Evolutionary conservation across 2,888 invertebrate species (phyloP).

Genomic region (Creontiades dilutus): DNA sequence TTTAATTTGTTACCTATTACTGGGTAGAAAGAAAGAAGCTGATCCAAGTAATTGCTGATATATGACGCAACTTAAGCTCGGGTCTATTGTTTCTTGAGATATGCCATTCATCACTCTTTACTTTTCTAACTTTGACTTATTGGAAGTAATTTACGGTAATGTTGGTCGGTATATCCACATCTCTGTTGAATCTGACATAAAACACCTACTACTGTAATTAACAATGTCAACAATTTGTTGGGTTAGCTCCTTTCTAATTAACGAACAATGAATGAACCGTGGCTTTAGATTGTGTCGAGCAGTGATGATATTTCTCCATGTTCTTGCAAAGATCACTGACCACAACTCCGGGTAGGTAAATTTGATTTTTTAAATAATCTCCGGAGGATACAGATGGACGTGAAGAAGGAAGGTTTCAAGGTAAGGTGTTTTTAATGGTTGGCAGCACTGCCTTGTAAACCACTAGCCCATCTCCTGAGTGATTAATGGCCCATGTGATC

Average conservation of each 20-base stretch:
- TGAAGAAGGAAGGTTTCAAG: too few species aligned
- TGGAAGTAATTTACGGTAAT: too few species aligned
- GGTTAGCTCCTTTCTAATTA: constrained; percentile 9
- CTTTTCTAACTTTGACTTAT: too few species aligned
- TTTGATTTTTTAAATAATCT: not conserved
- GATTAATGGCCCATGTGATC: too few species aligned
- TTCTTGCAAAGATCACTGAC: not conserved
- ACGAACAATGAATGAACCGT: constrained; percentile 32
- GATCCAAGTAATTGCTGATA: not conserved
- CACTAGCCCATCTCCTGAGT: too few species aligned
- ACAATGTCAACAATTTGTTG: not conserved
- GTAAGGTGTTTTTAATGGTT: too few species aligned
- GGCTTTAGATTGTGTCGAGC: not conserved
- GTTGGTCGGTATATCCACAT: too few species aligned
- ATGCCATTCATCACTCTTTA: not conserved
- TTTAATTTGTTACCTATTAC: constrained; percentile 7
- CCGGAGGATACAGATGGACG: too few species aligned
- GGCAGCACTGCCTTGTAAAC: too few species aligned
- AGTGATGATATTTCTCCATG: not conserved
- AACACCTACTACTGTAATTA: not conserved
- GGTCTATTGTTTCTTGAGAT: not conserved
- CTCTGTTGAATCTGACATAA: too few species aligned
- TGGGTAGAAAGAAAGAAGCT: constrained; percentile 16
- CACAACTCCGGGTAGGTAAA: not conserved
- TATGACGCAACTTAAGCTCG: not conserved